phyloP scores from a whole-genome alignment of 2,888 invertebrate genomes.

The Nomada lathburiana region DNA sequence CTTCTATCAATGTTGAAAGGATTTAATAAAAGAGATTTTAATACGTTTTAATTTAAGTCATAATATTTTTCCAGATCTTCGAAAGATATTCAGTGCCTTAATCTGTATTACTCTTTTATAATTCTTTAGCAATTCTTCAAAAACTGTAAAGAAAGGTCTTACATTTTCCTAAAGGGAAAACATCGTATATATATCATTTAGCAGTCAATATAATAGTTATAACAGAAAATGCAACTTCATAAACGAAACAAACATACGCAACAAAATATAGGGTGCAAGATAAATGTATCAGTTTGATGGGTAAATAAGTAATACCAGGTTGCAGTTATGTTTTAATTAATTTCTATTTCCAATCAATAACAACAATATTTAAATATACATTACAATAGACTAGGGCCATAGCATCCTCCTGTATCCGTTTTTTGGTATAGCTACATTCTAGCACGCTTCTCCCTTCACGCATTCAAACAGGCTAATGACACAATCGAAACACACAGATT shows the following conservation, averaged over 20 bases:
- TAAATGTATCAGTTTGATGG: background rate
- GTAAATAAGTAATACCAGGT: background rate
- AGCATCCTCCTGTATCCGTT: conserved; percentile 53
- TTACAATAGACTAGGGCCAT: conserved; percentile 78
- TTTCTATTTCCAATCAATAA: conserved; percentile 73
- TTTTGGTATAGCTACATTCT: conserved; percentile 70
- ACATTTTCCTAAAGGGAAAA: too few species aligned
- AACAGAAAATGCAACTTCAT: too few species aligned
- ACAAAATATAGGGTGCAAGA: background rate
- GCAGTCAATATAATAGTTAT: background rate
- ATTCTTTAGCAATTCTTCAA: too few species aligned
- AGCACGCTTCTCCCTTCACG: conserved; percentile 34
- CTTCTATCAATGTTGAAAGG: too few species aligned
- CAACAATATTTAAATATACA: conserved; percentile 77
- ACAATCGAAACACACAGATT: conserved; percentile 15
- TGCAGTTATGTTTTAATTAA: conserved; percentile 37
- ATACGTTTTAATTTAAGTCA: too few species aligned
- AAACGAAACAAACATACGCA: too few species aligned
- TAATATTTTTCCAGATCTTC: too few species aligned
- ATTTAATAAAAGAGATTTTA: too few species aligned
- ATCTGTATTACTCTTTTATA: too few species aligned
- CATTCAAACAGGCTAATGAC: conserved; percentile 8
- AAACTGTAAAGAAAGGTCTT: too few species aligned
- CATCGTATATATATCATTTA: too few species aligned
- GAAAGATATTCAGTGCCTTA: too few species aligned